A percentile compares a stretch with the other conserved stretches of the same genome.
phyloP scores from a whole-genome alignment of 1,140 invertebrate genomes.

The Bombus soroeensis region DNA sequence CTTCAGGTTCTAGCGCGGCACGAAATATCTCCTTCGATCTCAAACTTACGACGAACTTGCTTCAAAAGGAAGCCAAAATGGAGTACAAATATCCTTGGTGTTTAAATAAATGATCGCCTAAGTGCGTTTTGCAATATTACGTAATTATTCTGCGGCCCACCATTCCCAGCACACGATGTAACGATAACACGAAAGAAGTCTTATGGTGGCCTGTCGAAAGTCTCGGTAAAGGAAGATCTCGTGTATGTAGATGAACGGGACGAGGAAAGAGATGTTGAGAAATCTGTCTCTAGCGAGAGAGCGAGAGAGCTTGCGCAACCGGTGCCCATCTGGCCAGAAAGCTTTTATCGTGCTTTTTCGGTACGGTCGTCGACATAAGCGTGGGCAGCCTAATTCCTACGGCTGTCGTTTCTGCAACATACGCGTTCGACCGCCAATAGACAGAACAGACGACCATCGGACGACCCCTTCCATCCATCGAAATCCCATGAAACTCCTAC shows the following conservation, averaged over 20 bases:
- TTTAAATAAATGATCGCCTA: background rate
- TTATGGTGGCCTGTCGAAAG: slow-evolving; percentile 8
- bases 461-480: background rate
- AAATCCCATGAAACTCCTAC: slow-evolving; percentile 42
- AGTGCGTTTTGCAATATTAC: slow-evolving; percentile 10
- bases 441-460: background rate
- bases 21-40: background rate
- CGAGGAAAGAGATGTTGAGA: background rate
- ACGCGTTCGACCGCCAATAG: slow-evolving; percentile 33
- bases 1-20: rapidly evolving
- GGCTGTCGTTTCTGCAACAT: slow-evolving; percentile 53
- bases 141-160: background rate
- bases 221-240: background rate
- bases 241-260: background rate
- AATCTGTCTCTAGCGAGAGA: background rate
- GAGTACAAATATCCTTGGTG: background rate
- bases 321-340: slow-evolving; percentile 69
- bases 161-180: background rate
- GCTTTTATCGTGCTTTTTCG: slow-evolving; percentile 73
- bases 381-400: slow-evolving; percentile 67
- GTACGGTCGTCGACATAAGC: slow-evolving; percentile 65
- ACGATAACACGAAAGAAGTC: slow-evolving; percentile 10
- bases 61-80: background rate
- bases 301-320: slow-evolving; percentile 63
- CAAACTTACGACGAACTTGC: too few relatives aligned